Percentiles rank a stretch among this genome's conserved stretches.
phyloP scores from a whole-genome alignment of 2,797 vertebrate genomes.

The Phalanger gymnotis region DNA sequence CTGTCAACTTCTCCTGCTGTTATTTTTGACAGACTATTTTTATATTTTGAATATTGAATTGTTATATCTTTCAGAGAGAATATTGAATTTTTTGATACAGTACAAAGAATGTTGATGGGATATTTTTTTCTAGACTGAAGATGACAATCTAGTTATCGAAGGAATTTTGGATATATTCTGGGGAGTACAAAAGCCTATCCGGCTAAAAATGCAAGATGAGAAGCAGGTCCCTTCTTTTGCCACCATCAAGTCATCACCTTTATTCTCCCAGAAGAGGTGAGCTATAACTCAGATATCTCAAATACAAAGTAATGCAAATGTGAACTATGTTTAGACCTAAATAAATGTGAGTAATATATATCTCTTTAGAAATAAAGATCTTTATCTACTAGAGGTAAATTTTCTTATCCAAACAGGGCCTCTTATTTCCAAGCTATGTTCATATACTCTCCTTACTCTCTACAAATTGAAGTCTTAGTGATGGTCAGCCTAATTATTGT shows the following conservation, averaged over 20 bases:
- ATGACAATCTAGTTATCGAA: constrained; percentile 85
- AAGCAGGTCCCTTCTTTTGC: constrained; percentile 86
- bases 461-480: not conserved
- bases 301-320: not conserved
- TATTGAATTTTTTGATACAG: constrained; percentile 30
- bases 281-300: not conserved
- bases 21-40: not conserved
- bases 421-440: not conserved
- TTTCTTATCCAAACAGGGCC: not conserved
- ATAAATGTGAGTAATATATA: not conserved
- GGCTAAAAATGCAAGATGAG: constrained; percentile 94
- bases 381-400: not conserved
- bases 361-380: not conserved
- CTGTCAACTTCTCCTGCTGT: not conserved
- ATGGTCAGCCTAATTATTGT: not conserved
- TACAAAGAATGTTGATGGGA: not conserved
- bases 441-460: constrained; percentile 25
- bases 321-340: constrained; percentile 7
- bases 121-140: constrained; percentile 69
- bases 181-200: constrained; percentile 92
- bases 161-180: constrained; percentile 93
- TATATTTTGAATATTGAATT: not conserved
- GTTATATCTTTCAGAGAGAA: constrained; percentile 36
- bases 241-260: constrained; percentile 80
- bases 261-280: constrained; percentile 88